phyloP scores from a whole-genome alignment of 2,797 vertebrate genomes.

The Sebastes oblongus region DNA sequence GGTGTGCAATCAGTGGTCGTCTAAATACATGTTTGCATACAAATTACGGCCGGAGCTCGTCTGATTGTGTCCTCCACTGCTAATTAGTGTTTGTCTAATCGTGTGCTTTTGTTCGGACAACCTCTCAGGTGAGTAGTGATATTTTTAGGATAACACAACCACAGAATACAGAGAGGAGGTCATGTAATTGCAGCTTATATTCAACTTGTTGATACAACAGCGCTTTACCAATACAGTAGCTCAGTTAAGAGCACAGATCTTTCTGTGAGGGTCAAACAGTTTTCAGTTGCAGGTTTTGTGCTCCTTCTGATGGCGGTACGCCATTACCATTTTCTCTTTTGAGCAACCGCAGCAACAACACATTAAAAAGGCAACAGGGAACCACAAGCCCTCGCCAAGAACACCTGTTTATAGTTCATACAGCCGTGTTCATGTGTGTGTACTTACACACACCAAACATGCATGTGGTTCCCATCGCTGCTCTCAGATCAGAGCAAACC shows the following conservation, averaged over 20 bases:
- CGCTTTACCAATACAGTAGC: not conserved
- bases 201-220: not conserved
- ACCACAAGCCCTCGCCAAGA: not conserved
- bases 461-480: not conserved
- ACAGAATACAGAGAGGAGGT: not conserved
- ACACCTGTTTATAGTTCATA: conserved; percentile 27
- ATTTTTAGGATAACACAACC: not conserved
- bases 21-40: not conserved
- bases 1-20: not conserved
- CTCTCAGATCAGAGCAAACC: conserved; percentile 19
- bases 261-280: not conserved
- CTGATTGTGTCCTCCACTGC: conserved; percentile 5
- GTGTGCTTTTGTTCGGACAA: not conserved
- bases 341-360: not conserved
- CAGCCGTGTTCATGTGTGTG: conserved; percentile 18
- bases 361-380: not conserved
- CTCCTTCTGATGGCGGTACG: not conserved
- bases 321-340: not conserved
- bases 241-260: not conserved
- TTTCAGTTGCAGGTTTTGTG: not conserved
- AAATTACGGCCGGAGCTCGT: not conserved
- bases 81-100: conserved; percentile 5
- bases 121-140: not conserved
- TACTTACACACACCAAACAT: conserved; percentile 7
- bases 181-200: not conserved